phyloP scores from a whole-genome alignment of 2,888 invertebrate species.

The Microctonus aethiopoides region DNA sequence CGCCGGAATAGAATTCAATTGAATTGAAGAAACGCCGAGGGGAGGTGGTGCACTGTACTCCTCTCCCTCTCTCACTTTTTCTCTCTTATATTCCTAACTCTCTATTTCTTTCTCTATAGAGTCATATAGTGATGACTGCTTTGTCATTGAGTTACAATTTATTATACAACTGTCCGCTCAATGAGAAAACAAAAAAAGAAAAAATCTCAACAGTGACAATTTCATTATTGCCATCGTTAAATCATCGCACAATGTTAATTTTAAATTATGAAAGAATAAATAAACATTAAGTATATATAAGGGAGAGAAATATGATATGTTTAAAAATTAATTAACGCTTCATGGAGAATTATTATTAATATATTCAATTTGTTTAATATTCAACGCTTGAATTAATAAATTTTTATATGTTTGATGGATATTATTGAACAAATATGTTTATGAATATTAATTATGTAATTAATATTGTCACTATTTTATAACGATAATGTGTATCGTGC shows the following conservation, averaged over 20 bases:
- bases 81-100: not conserved
- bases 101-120: not conserved
- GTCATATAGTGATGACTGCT: conserved; percentile 20
- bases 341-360: too few species aligned
- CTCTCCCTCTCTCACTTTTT: not conserved
- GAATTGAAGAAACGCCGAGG: conserved; percentile 64
- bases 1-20: conserved; percentile 66
- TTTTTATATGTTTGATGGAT: conserved; percentile 6
- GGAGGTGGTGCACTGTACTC: conserved; percentile 50
- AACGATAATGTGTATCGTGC: not conserved
- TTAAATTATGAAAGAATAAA: conserved; percentile 3
- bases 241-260: not conserved
- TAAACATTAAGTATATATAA: too few species aligned
- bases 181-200: conserved; percentile 4
- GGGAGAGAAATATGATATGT: too few species aligned
- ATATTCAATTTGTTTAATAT: too few species aligned
- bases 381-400: too few species aligned
- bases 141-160: conserved; percentile 45
- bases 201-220: not conserved
- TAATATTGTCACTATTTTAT: conserved; percentile 44
- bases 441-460: conserved; percentile 51
- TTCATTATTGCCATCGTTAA: conserved; percentile 10
- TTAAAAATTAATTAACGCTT: too few species aligned
- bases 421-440: not conserved
- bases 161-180: conserved; percentile 18